Conservation (phyloP, 2,797 vertebrate genomes). For the Threskiornis aethiopicus region DNA sequence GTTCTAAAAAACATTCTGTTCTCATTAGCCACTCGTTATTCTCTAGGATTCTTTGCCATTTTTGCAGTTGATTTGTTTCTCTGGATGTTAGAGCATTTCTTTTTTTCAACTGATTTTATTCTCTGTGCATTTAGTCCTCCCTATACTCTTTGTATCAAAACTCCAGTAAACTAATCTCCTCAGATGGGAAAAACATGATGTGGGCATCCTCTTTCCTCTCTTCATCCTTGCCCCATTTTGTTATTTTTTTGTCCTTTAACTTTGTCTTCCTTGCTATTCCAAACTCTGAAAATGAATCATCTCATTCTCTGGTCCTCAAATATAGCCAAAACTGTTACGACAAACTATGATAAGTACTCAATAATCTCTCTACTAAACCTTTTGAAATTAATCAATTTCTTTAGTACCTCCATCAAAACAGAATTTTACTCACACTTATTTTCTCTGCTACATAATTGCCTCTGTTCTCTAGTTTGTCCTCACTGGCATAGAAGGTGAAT, state of each 20-base stretch:
- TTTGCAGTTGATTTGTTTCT: not conserved
- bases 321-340: not conserved
- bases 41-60: not conserved
- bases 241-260: not conserved
- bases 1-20: not conserved
- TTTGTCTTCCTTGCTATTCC: not conserved
- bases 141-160: not conserved
- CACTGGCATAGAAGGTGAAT: conserved; percentile 96
- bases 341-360: not conserved
- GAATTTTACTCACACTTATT: conserved; percentile 74
- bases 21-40: not conserved
- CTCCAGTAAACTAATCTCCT: not conserved
- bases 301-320: not conserved
- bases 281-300: not conserved
- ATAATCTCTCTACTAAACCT: not conserved
- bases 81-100: not conserved
- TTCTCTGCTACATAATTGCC: conserved; percentile 84
- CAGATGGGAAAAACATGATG: not conserved
- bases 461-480: conserved; percentile 95
- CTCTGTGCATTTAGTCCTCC: not conserved
- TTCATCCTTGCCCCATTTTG: not conserved
- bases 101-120: not conserved
- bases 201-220: not conserved
- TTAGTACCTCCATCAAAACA: not conserved
- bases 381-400: not conserved